Evolutionary conservation across 2,888 invertebrate genomes (phyloP).

Genomic region (Drosophila phalerata): DNA sequence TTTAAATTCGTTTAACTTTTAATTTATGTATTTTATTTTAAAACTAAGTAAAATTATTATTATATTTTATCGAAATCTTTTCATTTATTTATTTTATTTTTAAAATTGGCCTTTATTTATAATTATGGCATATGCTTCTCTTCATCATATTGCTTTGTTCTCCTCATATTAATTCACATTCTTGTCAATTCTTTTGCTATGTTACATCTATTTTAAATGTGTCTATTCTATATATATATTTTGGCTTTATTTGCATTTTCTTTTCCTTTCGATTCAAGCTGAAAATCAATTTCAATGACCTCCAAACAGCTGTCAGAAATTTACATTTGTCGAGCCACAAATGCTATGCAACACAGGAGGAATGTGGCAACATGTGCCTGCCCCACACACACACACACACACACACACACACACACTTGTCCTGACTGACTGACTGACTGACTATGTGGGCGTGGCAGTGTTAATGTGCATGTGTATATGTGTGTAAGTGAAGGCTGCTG

Average conservation of each 20-base stretch:
- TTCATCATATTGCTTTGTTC: background rate
- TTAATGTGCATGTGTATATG: slow-evolving; percentile 11
- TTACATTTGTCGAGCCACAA: slow-evolving; percentile 67
- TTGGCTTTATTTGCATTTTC: slow-evolving; percentile 1
- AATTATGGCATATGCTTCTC: background rate
- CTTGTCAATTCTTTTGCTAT: background rate
- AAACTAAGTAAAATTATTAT: too few species aligned
- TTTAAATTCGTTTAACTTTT: too few species aligned
- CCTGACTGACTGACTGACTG: too few species aligned
- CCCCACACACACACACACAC: slow-evolving; percentile 16
- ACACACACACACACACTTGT: background rate
- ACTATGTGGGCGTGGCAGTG: slow-evolving; percentile 57
- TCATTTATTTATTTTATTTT: too few species aligned
- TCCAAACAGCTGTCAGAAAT: slow-evolving; percentile 67
- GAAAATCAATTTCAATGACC: slow-evolving; percentile 71
- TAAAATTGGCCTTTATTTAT: background rate
- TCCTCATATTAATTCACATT: background rate
- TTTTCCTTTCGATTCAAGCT: slow-evolving; percentile 8
- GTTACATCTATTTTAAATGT: slow-evolving; percentile 5
- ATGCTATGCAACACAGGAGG: slow-evolving; percentile 8
- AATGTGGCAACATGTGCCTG: slow-evolving; percentile 43
- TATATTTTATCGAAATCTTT: too few species aligned
- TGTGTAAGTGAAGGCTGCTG: slow-evolving; percentile 48
- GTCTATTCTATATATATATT: background rate
- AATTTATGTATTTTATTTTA: too few species aligned